Conservation (phyloP, 2,888 invertebrate genomes). For the Oligia strigilis region DNA sequence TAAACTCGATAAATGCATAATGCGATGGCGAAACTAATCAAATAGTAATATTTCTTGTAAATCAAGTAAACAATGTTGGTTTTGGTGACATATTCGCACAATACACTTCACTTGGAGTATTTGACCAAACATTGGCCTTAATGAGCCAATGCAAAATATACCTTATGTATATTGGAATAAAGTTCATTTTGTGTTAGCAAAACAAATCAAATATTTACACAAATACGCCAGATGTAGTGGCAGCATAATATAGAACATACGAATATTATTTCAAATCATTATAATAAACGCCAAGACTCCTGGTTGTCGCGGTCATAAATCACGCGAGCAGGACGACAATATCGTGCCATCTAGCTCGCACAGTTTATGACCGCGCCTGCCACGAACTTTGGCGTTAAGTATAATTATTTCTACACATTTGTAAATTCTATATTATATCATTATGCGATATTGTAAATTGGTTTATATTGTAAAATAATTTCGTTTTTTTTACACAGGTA, state of each 20-base stretch:
- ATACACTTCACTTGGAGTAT: slow-evolving; percentile 15
- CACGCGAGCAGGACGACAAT: not conserved
- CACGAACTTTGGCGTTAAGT: not conserved
- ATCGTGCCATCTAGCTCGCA: slow-evolving; percentile 2
- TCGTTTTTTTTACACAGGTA: slow-evolving; percentile 23
- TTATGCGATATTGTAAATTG: slow-evolving; percentile 1
- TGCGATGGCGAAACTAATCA: slow-evolving; percentile 60
- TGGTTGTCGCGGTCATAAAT: not conserved
- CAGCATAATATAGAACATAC: slow-evolving; percentile 23
- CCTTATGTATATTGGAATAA: fast-evolving
- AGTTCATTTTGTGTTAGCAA: not conserved
- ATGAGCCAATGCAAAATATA: not conserved
- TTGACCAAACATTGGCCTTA: not conserved
- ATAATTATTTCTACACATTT: slow-evolving; percentile 8
- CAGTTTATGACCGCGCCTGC: not conserved
- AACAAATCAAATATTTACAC: slow-evolving; percentile 14
- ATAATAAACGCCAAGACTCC: not conserved
- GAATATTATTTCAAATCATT: not conserved
- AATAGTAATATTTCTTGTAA: slow-evolving; percentile 38
- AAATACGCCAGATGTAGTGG: not conserved
- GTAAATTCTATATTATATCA: slow-evolving; percentile 24
- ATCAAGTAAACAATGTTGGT: slow-evolving; percentile 33
- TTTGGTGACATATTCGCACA: slow-evolving; percentile 2
- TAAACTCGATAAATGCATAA: slow-evolving; percentile 64
- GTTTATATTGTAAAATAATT: not conserved